Base-by-base conservation (phyloP, 2,113 vertebrate species). In the Siniperca chuatsi region DNA sequence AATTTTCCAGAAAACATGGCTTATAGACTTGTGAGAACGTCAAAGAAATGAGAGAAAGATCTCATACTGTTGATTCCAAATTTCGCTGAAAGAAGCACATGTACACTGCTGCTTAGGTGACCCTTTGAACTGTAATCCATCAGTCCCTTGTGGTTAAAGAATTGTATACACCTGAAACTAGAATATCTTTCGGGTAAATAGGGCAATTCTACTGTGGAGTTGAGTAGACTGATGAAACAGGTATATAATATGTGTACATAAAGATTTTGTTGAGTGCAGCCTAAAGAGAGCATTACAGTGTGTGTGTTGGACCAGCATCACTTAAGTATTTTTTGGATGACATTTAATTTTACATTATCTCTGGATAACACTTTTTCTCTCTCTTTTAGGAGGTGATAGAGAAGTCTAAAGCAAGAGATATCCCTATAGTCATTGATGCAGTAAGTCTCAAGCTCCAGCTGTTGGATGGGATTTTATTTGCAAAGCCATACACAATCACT, bases 381-480 rank as follows among this genome's bases (percentile, higher is more conserved):
- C 67, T 89, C 77, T 82, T 85, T 33, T 77, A 99, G 98, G 97
- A 96, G 81, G 97, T 99, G 81, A 97, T 99, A 83, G 97, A 98
- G 89, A 97, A 96, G 57, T 95, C 97, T 0, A 98, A 97, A 95
- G 74, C 95, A 54, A 97, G 96, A 94, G 97, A 96, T 80, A 96
- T 99, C 88, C 98, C 98, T 0, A 85, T 99, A 18, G 87, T 99
- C 83, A 97, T 99, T 33, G 98, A 99, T 67, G 98, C 98, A 35
- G 98, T 99, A 94, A 98, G 98, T 79, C 64, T 74, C 40, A 23
- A 54, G n/a, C 5, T 74, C 10, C 57, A 75, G 55, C 61, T 81
- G 62, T 72, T 79, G 61, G 68, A 83, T 79, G 70, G 62, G 21
- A 15, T 79, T 52, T 65, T 55, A 50, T 85, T 84, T 65, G 4